Evolutionary conservation across 2,888 invertebrate genomes (phyloP), one percentile per base, ranked within the genome.

Genomic region (Caenorhabditis becei): DNA sequence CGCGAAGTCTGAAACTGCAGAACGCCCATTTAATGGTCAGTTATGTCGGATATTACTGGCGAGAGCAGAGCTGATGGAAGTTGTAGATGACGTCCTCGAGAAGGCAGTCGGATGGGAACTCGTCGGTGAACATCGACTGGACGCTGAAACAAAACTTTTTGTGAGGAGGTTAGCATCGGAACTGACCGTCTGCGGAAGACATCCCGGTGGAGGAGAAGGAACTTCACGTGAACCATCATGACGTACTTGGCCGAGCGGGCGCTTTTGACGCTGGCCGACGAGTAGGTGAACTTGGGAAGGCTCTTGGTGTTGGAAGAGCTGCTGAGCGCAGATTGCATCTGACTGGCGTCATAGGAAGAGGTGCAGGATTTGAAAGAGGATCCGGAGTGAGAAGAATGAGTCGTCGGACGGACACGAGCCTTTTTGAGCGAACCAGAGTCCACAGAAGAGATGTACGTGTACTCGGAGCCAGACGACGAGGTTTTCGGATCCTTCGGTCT

Each of bases 221-320:
- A 72, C 18, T 79, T 72, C 16, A 79, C 71, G 4, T 74, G 62
- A 3, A 79, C 67, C 79, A 79, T 79, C 49, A 54, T 69, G 2
- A 71, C 32, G 32, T 20, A 63, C 20, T 72, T 74, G 24, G 47
- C 56, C 8, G 56, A 49, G 24, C 77, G 37, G 10, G 41, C 35
- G 18, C 28, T 28, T 10, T 51, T 66, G 51, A 74, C 4, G 51
- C 49, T 63, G 0, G 26, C 16, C 49, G 75, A 49, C 24, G 58
- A 65, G 26, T 58, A 58, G 4, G 74, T 58, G 37, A 14, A 56
- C 24, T 56, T 44, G 7, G 72, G 72, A 24, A 72, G 35, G 11
- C 35, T 41, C 1, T 16, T 47, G 8, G n/a, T n/a, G 41, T 26
- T 35, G n/a, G 20, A 10, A 4, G 51, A 53, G n/a, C 16, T n/a